phyloP scores from a whole-genome alignment of 1,140 invertebrate genomes.

The Drosophila persimilis region DNA sequence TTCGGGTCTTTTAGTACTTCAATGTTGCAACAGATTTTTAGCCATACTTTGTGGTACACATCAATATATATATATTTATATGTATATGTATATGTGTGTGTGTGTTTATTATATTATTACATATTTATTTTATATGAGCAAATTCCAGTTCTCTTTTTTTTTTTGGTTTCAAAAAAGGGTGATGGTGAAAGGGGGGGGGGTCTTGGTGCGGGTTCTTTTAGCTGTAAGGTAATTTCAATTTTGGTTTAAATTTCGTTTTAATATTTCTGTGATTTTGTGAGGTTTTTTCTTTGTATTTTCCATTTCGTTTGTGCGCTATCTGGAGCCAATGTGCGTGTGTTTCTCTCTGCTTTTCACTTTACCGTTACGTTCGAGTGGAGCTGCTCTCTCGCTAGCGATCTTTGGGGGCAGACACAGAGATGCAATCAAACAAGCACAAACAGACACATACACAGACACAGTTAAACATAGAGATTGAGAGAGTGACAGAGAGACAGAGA shows the following conservation, averaged over 20 bases:
- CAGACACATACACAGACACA: conserved; percentile 39
- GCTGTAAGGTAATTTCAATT: conserved; percentile 54
- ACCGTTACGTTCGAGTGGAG: conserved; percentile 28
- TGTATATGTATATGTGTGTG: conserved; percentile 32
- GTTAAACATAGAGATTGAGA: conserved; percentile 36
- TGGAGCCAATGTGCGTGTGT: conserved; percentile 61
- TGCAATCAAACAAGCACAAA: conserved; percentile 11
- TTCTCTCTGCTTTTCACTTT: conserved; percentile 46
- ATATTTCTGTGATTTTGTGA: conserved; percentile 22
- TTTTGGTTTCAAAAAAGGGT: conserved; percentile 21
- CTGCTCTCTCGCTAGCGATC: conserved; percentile 27
- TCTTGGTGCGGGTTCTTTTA: conserved; percentile 32
- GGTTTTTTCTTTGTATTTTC: conserved; percentile 4
- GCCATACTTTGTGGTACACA: conserved; percentile 34
- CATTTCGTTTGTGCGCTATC: conserved; percentile 32
- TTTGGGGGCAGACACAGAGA: conserved; percentile 17
- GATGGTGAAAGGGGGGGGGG: conserved; percentile 6
- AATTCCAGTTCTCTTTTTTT: conserved; percentile 73
- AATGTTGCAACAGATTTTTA: conserved; percentile 80
- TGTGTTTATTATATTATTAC: conserved; percentile 28
- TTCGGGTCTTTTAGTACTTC: conserved; percentile 67
- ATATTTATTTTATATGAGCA: conserved; percentile 31
- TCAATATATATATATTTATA: conserved; percentile 15
- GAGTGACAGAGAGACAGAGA: conserved; percentile 49
- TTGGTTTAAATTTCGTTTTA: conserved; percentile 23